Evolutionary conservation across 2,888 invertebrate species (phyloP), one percentile per base, ranked within the genome.

Genomic region (Aphidoletes aphidimyza): DNA sequence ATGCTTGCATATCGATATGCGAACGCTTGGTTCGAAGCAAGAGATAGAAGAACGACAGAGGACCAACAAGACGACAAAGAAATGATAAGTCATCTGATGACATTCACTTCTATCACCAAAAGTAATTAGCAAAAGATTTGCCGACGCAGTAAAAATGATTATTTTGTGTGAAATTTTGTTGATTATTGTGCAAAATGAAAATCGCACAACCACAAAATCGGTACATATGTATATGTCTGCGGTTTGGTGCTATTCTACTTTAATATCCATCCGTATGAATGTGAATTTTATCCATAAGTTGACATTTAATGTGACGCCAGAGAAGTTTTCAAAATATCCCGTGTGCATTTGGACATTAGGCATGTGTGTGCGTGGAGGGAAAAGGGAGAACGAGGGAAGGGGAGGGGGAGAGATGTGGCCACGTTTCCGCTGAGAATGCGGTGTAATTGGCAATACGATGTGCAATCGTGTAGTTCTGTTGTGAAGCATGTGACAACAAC

Each of bases 291-390:
- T 34, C 11, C 69, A 34, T 9, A 69, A 34, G 14, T 14, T 14
- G 30, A 14, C 14, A 14, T 69, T 69, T 69, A 69, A 69, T 69
- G 69, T 69, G 69, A 30, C 69, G 69, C 69, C 69, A 69, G 69
- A 69, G 69, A 69, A 69, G 30, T 69, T 69, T 69, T 11, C 30
- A 6, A 69, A 14, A 30, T n/a, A 14, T 69, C 69, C 69, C 69
- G 30, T 30, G 34, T 69, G 69, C 30, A 69, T 69, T 69, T 26
- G 69, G 14, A 14, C 17, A 69, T 11, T 34, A 69, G 30, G 30
- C 5, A 30, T 69, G 69, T 69, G 6, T 69, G 3, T 30, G n/a
- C 69, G 26, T 54, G 54, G 22, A 5, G 22, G 22, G 2, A 22
- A 26, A 47, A 9, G 14, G 54, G 22, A 22, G n/a, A 69, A 69